These are phyloP conservation scores for Hozukius guyotensis DNA, from an alignment of 2,797 vertebrate genomes.

Conservation along the genomic window DNA sequence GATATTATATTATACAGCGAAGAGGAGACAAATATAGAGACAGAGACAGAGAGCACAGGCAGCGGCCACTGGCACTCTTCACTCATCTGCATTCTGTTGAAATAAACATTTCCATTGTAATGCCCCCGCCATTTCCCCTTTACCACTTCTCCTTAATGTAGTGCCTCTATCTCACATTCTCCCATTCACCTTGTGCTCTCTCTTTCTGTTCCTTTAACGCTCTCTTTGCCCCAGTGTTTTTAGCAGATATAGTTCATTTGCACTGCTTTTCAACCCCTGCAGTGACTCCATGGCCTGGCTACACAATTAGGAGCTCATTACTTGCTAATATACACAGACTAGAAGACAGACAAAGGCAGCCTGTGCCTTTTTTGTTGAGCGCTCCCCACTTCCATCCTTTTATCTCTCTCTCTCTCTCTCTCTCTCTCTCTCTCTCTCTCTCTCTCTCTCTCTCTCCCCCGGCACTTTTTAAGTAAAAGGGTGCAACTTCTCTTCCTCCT, in stretches of 20 bases:
- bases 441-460: constrained; percentile 28
- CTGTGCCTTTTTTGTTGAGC: constrained; percentile 40
- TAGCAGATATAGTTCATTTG: constrained; percentile 61
- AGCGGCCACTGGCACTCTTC: constrained; percentile 9
- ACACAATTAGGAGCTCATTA: constrained; percentile 79
- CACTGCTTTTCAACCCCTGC: constrained; percentile 52
- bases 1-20: constrained; percentile 37
- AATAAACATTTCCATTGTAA: constrained; percentile 40
- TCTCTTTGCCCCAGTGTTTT: constrained; percentile 40
- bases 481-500: constrained; percentile 39
- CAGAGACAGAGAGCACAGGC: neutral
- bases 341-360: constrained; percentile 64
- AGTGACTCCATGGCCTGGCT: constrained; percentile 68
- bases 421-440: constrained; percentile 1
- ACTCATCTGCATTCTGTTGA: constrained; percentile 66
- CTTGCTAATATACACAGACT: constrained; percentile 68
- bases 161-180: constrained; percentile 31
- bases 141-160: constrained; percentile 27
- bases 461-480: constrained; percentile 62
- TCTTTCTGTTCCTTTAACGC: constrained; percentile 37
- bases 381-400: constrained; percentile 44
- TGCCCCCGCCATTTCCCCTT: constrained; percentile 15
- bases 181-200: constrained; percentile 41
- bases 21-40: constrained; percentile 13
- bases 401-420: constrained; percentile 32